Evolutionary conservation across 2,888 invertebrate genomes (phyloP).

Genomic region (Anaspis maculata): DNA sequence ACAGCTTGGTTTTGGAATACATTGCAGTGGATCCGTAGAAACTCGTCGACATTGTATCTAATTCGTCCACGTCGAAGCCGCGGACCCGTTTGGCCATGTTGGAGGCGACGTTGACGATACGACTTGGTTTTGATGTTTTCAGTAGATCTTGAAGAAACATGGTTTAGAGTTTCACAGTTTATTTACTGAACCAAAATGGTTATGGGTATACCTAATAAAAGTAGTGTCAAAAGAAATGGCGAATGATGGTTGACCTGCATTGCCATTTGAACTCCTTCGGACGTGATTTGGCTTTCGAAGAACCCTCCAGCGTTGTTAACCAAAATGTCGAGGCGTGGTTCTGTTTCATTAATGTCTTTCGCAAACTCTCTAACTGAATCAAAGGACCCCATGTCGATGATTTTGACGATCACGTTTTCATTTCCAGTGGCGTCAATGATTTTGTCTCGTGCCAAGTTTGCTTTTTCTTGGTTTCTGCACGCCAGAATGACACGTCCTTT

Average conservation of each 20-base stretch:
- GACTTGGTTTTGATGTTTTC: constrained; percentile 32
- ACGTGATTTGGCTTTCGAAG: constrained; percentile 44
- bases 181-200: too few species aligned
- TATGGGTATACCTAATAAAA: constrained; percentile 52
- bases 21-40: too few species aligned
- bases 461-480: constrained; percentile 31
- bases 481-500: constrained; percentile 49
- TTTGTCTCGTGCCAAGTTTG: constrained; percentile 28
- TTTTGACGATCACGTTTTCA: constrained; percentile 36
- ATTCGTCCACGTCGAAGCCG: constrained; percentile 17
- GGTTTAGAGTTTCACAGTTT: too few species aligned
- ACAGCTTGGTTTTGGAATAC: constrained; percentile 35
- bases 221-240: constrained; percentile 60
- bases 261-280: constrained; percentile 55
- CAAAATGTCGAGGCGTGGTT: constrained; percentile 52
- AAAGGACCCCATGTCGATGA: constrained; percentile 49
- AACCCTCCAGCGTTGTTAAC: constrained; percentile 58
- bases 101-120: constrained; percentile 35
- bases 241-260: constrained; percentile 67
- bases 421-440: constrained; percentile 36
- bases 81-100: constrained; percentile 21
- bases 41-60: constrained; percentile 1
- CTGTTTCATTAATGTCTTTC: constrained; percentile 47
- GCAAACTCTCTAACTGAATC: constrained; percentile 54
- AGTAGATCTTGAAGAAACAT: constrained; percentile 32